phyloP scores from a whole-genome alignment of 2,113 vertebrate species.

The Amazona guildingii region DNA sequence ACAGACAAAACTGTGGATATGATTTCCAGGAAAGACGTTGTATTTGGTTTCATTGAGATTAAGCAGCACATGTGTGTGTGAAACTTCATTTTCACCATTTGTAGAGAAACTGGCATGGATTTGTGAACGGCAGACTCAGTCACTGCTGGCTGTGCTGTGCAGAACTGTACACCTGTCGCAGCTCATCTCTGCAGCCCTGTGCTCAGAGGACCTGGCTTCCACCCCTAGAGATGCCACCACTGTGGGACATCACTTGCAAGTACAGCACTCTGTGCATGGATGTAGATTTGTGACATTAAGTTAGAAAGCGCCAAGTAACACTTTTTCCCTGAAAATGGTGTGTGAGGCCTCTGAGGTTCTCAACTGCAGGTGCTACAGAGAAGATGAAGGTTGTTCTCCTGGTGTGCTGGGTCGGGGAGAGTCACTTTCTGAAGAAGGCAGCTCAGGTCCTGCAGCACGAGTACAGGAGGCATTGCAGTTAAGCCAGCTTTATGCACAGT shows the following conservation, averaged over 20 bases:
- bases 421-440: background rate
- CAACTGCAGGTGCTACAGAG: background rate
- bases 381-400: background rate
- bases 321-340: background rate
- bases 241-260: fast-evolving
- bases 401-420: background rate
- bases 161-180: fast-evolving
- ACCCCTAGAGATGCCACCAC: fast-evolving
- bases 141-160: fast-evolving
- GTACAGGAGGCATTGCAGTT: background rate
- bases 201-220: fast-evolving
- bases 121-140: background rate
- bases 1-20: background rate
- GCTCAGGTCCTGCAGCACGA: background rate
- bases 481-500: slow-evolving; percentile 3
- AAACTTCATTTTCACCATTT: background rate
- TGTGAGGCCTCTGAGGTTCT: background rate
- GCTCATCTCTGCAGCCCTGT: background rate
- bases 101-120: background rate
- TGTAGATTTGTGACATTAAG: fast-evolving
- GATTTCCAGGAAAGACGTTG: background rate
- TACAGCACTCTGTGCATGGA: fast-evolving
- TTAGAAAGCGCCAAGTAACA: background rate
- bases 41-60: background rate
- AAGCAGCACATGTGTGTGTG: background rate